These are phyloP conservation scores for Centropristis striata DNA, from an alignment of 2,113 vertebrate species.

Conservation along the genomic window DNA sequence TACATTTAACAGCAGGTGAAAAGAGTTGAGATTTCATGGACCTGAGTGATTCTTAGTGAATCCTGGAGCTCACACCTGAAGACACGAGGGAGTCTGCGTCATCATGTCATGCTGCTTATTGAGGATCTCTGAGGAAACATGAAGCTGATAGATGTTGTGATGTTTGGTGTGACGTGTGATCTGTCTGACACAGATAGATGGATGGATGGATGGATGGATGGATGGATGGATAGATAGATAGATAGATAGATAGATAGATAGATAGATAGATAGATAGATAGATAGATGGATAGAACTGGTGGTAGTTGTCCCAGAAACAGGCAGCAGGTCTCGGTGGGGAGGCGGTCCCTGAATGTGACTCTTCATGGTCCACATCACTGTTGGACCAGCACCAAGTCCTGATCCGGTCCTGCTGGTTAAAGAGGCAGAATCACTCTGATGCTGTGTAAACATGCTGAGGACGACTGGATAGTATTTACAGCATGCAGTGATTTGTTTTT, in stretches of 20 bases:
- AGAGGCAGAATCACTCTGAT: neutral
- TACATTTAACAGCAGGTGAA: fast-evolving
- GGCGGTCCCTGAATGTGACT: constrained; percentile 38
- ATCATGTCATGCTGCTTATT: neutral
- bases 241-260: neutral
- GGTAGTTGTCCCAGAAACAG: constrained; percentile 1
- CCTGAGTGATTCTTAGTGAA: neutral
- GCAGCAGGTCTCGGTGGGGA: neutral
- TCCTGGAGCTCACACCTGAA: fast-evolving
- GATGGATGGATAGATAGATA: too few species aligned
- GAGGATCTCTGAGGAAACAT: neutral
- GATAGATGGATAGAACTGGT: neutral
- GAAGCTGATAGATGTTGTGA: neutral
- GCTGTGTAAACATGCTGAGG: neutral
- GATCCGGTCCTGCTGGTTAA: neutral
- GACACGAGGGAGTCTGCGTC: neutral
- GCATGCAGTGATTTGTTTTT: too few species aligned
- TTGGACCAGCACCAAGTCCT: constrained; percentile 4
- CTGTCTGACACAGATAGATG: neutral
- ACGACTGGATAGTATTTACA: too few species aligned
- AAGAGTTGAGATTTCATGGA: constrained; percentile 2
- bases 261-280: neutral
- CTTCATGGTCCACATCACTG: constrained; percentile 2
- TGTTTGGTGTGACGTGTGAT: constrained; percentile 15
- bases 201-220: too few species aligned